Percentiles rank a stretch among this genome's conserved stretches.
Evolutionary conservation across 2,797 vertebrate genomes (phyloP).

Genomic region (Lateolabrax maculatus): DNA sequence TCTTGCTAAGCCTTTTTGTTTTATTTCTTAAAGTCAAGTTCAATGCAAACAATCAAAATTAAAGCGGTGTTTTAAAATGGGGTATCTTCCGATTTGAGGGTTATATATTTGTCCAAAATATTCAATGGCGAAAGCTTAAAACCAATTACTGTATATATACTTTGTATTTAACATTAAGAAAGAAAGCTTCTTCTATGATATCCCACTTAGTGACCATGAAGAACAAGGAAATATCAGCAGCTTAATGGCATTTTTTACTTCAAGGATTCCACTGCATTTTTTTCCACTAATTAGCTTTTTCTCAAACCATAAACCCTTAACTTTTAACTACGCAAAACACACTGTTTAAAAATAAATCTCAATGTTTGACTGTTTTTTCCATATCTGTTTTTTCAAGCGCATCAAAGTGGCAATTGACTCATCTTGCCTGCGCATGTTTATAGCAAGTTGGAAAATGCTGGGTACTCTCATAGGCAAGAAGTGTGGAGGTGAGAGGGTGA

Average conservation of each 20-base stretch:
- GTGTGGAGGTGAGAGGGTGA: conserved; percentile 27
- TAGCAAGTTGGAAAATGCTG: conserved; percentile 20
- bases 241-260: conserved; percentile 23
- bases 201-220: neutral
- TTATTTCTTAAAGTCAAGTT: conserved; percentile 13
- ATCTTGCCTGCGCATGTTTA: conserved; percentile 27
- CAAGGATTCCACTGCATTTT: neutral
- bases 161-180: neutral
- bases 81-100: neutral
- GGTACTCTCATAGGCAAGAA: neutral
- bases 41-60: conserved; percentile 13
- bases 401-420: neutral
- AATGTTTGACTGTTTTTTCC: neutral
- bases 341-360: conserved; percentile 17
- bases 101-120: neutral
- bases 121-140: neutral
- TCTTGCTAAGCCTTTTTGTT: conserved; percentile 22
- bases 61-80: neutral
- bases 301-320: neutral
- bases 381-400: neutral
- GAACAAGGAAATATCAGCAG: conserved; percentile 2
- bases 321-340: neutral
- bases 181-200: neutral
- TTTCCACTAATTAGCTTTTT: neutral
- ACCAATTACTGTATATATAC: neutral